phyloP scores from a whole-genome alignment of 2,888 invertebrate genomes.

The Corythucha ciliata region DNA sequence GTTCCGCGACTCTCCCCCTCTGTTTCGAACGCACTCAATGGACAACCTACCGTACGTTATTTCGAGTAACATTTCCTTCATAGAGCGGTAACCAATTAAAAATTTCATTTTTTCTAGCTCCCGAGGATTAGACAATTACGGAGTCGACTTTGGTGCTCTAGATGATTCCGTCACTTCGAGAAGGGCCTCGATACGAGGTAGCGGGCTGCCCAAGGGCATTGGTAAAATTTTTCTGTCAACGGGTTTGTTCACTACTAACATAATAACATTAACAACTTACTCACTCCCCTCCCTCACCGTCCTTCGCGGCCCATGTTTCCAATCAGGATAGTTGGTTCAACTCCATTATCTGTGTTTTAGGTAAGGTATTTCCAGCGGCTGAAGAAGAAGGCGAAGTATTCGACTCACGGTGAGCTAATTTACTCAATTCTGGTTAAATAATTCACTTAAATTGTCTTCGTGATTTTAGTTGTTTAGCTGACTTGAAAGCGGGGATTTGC shows the following conservation, averaged over 20 bases:
- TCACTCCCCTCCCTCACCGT: not conserved
- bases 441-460: not conserved
- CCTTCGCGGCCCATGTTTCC: constrained; percentile 29
- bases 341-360: constrained; percentile 30
- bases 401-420: constrained; percentile 56
- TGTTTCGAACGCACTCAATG: constrained; percentile 11
- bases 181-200: constrained; percentile 25
- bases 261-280: not conserved
- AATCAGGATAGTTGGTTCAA: too few relatives aligned
- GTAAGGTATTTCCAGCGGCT: constrained; percentile 47
- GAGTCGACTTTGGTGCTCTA: constrained; percentile 22
- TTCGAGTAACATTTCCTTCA: too few relatives aligned
- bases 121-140: constrained; percentile 26
- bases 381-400: constrained; percentile 81
- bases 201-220: constrained; percentile 33
- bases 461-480: constrained; percentile 43
- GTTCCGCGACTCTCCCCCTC: constrained; percentile 15
- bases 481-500: constrained; percentile 50
- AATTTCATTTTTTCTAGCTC: constrained; percentile 15
- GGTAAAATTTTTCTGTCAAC: constrained; percentile 37
- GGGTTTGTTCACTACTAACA: constrained; percentile 33
- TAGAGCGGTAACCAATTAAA: too few relatives aligned
- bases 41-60: constrained; percentile 15
- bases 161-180: constrained; percentile 19
- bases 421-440: not conserved